Base-by-base conservation (phyloP, 2,888 invertebrate genomes). In the Nemurella pictetii region DNA sequence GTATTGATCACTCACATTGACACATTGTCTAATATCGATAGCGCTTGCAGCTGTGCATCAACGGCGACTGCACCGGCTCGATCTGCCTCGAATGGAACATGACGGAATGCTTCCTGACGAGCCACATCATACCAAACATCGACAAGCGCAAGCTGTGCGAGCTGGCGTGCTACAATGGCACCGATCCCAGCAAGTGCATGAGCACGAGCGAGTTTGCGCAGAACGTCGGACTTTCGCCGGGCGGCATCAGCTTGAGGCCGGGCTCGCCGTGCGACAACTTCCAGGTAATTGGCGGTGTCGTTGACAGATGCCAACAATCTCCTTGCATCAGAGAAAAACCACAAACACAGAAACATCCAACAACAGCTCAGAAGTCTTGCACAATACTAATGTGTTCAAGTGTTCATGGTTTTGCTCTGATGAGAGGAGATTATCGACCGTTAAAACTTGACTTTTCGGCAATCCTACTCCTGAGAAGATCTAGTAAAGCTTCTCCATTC, bases 251-350 rank as follows among this genome's bases (percentile, higher is more conserved):
- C 88, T 91, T 99, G 87, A 92, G 98, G 83, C 98, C 98, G 5
- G 99, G 99, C 28, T 98, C 99, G 82, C 99, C 99, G 0, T 99
- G 99, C 91, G 98, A 99, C 91, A 98, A 99, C 91, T 99, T 98
- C 92, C 97, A 97, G 93, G 96, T 95, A 90, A 90, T 27, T 35
- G 35, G 12, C n/a, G n/a, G n/a, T n/a, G n/a, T n/a, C n/a, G n/a
- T n/a, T n/a, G n/a, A n/a, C n/a, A n/a, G n/a, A n/a, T n/a, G n/a
- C n/a, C n/a, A n/a, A n/a, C n/a, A n/a, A n/a, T n/a, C n/a, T n/a
- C n/a, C n/a, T n/a, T n/a, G n/a, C n/a, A n/a, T n/a, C n/a, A n/a
- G n/a, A n/a, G n/a, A n/a, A n/a, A n/a, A n/a, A n/a, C n/a, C n/a
- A n/a, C n/a, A n/a, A n/a, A n/a, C n/a, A n/a, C n/a, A n/a, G n/a